Evolutionary conservation across 2,888 invertebrate species (phyloP), one percentile per base, ranked within the genome.

Genomic region (Pandemis corylana): DNA sequence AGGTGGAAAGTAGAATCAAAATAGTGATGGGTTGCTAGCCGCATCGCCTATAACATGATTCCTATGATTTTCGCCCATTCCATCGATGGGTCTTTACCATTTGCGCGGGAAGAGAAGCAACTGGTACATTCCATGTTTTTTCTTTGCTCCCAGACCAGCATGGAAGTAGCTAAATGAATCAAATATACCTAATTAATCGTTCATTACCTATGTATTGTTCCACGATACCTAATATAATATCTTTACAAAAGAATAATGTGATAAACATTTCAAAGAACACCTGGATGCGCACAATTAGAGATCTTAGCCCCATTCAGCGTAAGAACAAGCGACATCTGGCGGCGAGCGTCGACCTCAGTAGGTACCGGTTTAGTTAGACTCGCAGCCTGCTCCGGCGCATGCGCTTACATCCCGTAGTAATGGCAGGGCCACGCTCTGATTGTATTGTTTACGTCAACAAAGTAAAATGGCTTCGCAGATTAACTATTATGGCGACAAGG

Each of bases 291-390:
- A 62, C 74, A 75, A 70, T 70, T 75, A 70, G 67, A 49, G 28
- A 71, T 67, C 70, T 67, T 56, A 66, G 76, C 77, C 78, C 80
- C 80, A 79, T 80, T 79, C 82, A 81, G 79, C 77, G 78, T 59
- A 46, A 78, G 59, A 80, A 80, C 82, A 78, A 77, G 83, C 83
- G 83, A 84, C 88, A 89, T 87, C 87, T 89, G 89, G 85, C 77
- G 84, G 80, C 87, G 89, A 81, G 79, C 89, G 81, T 80, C 87
- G 89, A 89, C 89, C 89, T 84, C 82, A 71, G 81, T n/a, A n/a
- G n/a, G n/a, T 85, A 87, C 85, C 84, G 85, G 87, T 84, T 84
- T 81, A 76, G 73, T 61, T 61, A 42, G 59, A 12, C 28, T 74
- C 81, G 83, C 85, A 84, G 82, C 82, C 81, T 81, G 83, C 79